Base-by-base conservation (phyloP, 2,797 vertebrate genomes). In the Vespertilio murinus region DNA sequence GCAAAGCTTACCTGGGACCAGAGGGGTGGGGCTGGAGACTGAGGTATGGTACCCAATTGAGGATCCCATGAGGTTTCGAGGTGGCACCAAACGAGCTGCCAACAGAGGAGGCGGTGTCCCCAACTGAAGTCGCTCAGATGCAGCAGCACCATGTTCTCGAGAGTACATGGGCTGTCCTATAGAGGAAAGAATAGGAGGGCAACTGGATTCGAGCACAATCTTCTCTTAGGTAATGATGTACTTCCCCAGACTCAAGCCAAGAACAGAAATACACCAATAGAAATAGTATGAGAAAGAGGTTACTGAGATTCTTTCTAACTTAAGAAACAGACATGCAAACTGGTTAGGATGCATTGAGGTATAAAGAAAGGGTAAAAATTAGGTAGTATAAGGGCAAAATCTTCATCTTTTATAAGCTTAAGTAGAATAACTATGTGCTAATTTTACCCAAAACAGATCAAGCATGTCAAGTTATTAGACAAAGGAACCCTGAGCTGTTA, bases 41-140 rank as follows among this genome's bases (percentile, higher is more conserved):
- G 97, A 97, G 97, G 97, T 97, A 97, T 97, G 97, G 93, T 97
- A 97, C 93, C 97, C 97, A 97, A 97, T 97, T 96, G 97, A 97
- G 93, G 97, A 97, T 97, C 97, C 97, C 97, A 97, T 97, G 97
- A 97, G 97, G 97, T 97, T 97, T 71, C 97, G 97, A 97, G 97
- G 97, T 93, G 97, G 97, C 96, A 97, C 97, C 97, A 97, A 97
- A 95, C 97, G 97, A 97, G 97, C 97, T 96, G 97, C 97, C 96
- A 97, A 95, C 90, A 97, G 97, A 97, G 97, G 97, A 96, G 97
- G 97, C 40, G 97, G 97, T 93, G 97, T 97, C 97, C 97, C 97
- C 97, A 97, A 95, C 94, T 97, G 97, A 97, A 97, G 97, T 97
- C 97, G 97, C 96, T 97, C 97, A 95, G 97, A 97, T 96, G 97